phyloP scores from a whole-genome alignment of 2,113 vertebrate species.

The Phylloscopus whistleri region DNA sequence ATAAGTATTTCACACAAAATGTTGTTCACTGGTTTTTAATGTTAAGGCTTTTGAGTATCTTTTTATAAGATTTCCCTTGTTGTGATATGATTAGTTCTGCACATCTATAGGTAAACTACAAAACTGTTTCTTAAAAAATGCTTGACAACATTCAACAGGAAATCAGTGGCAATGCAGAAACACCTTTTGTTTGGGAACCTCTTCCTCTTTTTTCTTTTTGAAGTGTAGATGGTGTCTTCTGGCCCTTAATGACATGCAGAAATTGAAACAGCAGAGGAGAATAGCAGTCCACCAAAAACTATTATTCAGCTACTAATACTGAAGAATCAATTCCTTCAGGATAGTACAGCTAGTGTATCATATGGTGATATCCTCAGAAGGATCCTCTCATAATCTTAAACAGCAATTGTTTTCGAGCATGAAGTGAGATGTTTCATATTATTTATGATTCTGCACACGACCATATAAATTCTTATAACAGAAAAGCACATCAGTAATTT shows the following conservation, averaged over 20 bases:
- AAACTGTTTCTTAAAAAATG: not conserved
- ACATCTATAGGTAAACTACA: slow-evolving; percentile 41
- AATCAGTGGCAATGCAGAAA: not conserved
- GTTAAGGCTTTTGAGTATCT: slow-evolving; percentile 53
- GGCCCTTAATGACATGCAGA: not conserved
- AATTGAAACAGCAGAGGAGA: not conserved
- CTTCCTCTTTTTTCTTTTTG: not conserved
- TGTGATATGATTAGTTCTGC: slow-evolving; percentile 62
- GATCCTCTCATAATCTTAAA: not conserved
- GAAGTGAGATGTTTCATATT: not conserved
- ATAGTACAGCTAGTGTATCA: not conserved
- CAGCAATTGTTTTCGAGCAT: not conserved
- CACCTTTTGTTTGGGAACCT: not conserved
- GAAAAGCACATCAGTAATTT: not conserved
- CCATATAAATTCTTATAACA: not conserved
- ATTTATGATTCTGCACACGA: not conserved
- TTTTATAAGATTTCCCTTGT: slow-evolving; percentile 50
- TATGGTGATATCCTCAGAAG: not conserved
- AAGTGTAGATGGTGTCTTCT: not conserved
- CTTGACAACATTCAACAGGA: not conserved
- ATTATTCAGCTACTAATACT: not conserved
- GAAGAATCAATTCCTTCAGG: not conserved
- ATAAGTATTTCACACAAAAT: not conserved
- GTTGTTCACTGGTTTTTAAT: slow-evolving; percentile 38
- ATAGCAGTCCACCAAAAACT: not conserved